Conservation (phyloP, 1,140 invertebrate species). For the Antheraea pernyi region DNA sequence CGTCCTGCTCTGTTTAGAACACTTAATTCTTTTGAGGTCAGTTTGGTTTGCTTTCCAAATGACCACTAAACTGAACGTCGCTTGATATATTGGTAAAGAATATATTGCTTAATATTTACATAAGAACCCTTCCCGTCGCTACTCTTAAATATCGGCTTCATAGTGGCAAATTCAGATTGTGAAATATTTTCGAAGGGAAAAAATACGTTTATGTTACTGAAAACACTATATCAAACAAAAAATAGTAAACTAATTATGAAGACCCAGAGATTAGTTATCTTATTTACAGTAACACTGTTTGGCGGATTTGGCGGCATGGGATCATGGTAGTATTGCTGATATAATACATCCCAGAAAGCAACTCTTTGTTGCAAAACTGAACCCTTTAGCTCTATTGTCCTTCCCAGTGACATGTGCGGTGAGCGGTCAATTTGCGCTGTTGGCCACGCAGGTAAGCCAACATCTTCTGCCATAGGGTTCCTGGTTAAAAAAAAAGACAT, state of each 20-base stretch:
- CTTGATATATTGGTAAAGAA: too few species aligned
- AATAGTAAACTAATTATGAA: neutral
- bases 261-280: neutral
- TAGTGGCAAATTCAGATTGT: too few species aligned
- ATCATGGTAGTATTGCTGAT: slow-evolving; percentile 20
- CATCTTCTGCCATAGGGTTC: slow-evolving; percentile 21
- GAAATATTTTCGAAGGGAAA: too few species aligned
- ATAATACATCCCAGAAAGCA: slow-evolving; percentile 31
- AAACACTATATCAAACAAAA: neutral
- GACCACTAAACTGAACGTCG: too few species aligned
- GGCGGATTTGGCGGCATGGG: slow-evolving; percentile 12
- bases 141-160: too few species aligned
- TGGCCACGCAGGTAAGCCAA: slow-evolving; percentile 22
- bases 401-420: slow-evolving; percentile 24
- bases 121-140: too few species aligned
- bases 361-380: slow-evolving; percentile 16
- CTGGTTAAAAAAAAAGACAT: slow-evolving; percentile 17
- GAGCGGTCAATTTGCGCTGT: slow-evolving; percentile 11
- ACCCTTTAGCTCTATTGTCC: slow-evolving; percentile 18
- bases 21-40: too few species aligned
- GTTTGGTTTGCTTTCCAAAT: too few species aligned
- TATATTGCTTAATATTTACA: too few species aligned
- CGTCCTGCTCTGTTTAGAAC: too few species aligned
- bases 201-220: too few species aligned
- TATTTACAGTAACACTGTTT: neutral